A percentile compares a stretch with the other conserved stretches of the same genome.
phyloP scores from a whole-genome alignment of 2,113 vertebrate species.

The Notiomystis cincta region DNA sequence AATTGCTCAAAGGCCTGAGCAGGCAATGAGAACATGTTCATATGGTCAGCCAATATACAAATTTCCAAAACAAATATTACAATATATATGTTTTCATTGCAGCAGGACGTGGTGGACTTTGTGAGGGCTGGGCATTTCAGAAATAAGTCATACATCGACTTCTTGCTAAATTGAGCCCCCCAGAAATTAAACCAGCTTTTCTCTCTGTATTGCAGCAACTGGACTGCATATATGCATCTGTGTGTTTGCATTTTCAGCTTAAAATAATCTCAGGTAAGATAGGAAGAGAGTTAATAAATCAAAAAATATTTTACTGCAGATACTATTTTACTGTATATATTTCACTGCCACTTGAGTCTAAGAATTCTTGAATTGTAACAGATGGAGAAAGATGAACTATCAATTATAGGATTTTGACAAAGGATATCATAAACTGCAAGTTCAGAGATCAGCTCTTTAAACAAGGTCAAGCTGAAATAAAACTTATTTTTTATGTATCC shows the following conservation, averaged over 20 bases:
- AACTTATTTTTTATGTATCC: not conserved
- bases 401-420: not conserved
- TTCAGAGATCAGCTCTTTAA: constrained; percentile 10
- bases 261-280: not conserved
- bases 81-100: constrained; percentile 63
- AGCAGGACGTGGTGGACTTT: constrained; percentile 14
- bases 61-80: constrained; percentile 78
- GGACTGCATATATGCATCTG: not conserved
- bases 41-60: constrained; percentile 82
- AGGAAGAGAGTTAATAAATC: not conserved
- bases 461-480: not conserved
- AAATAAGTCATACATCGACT: not conserved
- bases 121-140: constrained; percentile 19
- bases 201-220: not conserved
- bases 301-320: not conserved
- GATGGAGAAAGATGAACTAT: not conserved
- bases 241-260: not conserved
- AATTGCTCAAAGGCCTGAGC: constrained; percentile 94
- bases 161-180: constrained; percentile 1
- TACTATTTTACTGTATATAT: not conserved
- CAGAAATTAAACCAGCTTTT: constrained; percentile 50
- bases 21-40: constrained; percentile 98
- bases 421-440: not conserved
- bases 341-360: not conserved
- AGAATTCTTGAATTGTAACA: not conserved